phyloP scores from a whole-genome alignment of 2,888 invertebrate species.

The Schizotus pectinicornis region DNA sequence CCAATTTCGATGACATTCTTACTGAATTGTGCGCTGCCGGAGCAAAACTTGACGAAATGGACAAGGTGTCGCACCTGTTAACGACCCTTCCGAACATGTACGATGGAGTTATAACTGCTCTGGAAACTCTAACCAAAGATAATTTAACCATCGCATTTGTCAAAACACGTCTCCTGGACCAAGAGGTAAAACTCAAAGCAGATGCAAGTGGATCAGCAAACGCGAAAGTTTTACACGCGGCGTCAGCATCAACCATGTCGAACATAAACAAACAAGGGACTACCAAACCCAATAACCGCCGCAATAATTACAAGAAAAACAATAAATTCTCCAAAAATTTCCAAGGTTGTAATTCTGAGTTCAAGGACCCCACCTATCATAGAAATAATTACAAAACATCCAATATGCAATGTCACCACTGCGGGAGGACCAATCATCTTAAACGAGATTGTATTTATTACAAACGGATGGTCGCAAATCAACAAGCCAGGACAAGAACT shows the following conservation, averaged over 20 bases:
- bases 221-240: not conserved
- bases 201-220: constrained; percentile 7
- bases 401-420: constrained; percentile 42
- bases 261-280: no score
- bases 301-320: not conserved
- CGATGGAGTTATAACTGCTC: constrained; percentile 51
- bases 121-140: constrained; percentile 49
- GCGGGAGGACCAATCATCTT: constrained; percentile 44
- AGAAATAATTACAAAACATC: not conserved
- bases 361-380: not conserved
- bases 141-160: constrained; percentile 49
- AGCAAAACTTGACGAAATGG: constrained; percentile 48
- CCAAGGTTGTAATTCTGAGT: not conserved
- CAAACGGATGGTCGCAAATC: constrained; percentile 28
- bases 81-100: constrained; percentile 49
- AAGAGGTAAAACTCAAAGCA: constrained; percentile 32
- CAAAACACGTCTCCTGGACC: constrained; percentile 41
- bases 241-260: not conserved
- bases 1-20: constrained; percentile 47
- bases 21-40: constrained; percentile 48
- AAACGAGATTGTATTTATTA: constrained; percentile 44
- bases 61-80: constrained; percentile 50
- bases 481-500: constrained; percentile 26
- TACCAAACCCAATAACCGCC: no score
- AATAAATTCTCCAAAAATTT: not conserved